Conservation (phyloP, 1,140 invertebrate genomes). For the Caenorhabditis inopinata region DNA sequence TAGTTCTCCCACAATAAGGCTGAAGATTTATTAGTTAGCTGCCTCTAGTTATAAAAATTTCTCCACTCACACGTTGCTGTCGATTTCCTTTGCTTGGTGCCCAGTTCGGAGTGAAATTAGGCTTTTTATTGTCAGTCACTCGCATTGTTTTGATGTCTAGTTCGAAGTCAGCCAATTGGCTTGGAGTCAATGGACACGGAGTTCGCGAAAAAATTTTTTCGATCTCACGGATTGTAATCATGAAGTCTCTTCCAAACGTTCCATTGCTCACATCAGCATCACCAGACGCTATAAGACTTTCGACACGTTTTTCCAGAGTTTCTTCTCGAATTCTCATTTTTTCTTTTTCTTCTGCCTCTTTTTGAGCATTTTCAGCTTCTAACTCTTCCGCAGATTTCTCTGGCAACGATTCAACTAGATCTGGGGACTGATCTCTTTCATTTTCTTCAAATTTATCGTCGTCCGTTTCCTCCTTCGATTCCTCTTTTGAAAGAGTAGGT, state of each 20-base stretch:
- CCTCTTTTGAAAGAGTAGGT: not conserved
- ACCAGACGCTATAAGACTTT: not conserved
- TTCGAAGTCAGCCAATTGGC: not conserved
- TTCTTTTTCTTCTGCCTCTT: slow-evolving; percentile 4
- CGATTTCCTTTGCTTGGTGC: not conserved
- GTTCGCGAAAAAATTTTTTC: not conserved
- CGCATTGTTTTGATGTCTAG: slow-evolving; percentile 5
- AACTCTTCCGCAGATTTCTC: slow-evolving; percentile 1
- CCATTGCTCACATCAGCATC: not conserved
- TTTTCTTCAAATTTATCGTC: slow-evolving; percentile 8
- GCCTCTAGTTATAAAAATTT: not conserved
- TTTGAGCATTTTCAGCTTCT: not conserved
- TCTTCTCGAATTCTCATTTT: not conserved
- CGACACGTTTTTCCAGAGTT: not conserved
- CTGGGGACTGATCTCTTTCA: not conserved
- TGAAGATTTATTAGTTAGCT: not conserved
- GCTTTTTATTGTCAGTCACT: not conserved
- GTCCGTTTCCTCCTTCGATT: not conserved
- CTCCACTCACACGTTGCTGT: not conserved
- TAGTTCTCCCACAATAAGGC: not conserved
- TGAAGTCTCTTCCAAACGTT: not conserved
- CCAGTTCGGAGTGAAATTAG: slow-evolving; percentile 7
- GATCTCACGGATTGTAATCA: not conserved
- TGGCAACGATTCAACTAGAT: not conserved
- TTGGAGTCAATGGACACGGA: not conserved